A percentile compares a stretch with the other conserved stretches of the same genome.
Evolutionary conservation across 2,888 invertebrate species (phyloP).

Genomic region (Sceliomorpha sp.): DNA sequence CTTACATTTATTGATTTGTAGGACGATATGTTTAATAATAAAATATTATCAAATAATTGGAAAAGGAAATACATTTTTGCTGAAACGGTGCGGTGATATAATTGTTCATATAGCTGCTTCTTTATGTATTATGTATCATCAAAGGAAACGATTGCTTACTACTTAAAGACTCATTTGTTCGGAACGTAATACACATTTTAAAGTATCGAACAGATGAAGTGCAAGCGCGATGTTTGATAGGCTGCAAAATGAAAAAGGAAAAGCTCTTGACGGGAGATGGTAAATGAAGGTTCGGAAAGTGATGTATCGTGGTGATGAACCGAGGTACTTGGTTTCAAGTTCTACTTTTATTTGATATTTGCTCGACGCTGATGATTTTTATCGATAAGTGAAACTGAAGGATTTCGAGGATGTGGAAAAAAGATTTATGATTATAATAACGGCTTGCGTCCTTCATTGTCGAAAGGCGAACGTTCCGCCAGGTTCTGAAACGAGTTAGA

Average conservation of each 20-base stretch:
- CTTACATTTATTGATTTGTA: no score
- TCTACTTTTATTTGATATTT: conserved; percentile 32
- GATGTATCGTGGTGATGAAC: conserved; percentile 27
- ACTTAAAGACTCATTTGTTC: not conserved
- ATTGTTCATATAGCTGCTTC: no score
- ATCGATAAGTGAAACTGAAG: conserved; percentile 32
- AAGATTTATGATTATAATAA: conserved; percentile 31
- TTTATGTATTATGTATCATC: conserved; percentile 7
- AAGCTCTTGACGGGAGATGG: conserved; percentile 15
- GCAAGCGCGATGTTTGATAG: conserved; percentile 8
- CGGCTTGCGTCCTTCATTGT: conserved; percentile 3
- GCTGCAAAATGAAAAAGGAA: conserved; percentile 18
- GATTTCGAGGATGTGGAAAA: conserved; percentile 19
- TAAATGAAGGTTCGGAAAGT: conserved; percentile 23
- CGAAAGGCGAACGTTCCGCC: no score
- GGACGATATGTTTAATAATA: no score
- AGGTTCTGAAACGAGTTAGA: no score
- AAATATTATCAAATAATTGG: no score
- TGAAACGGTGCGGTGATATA: no score
- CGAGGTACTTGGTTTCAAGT: conserved; percentile 9
- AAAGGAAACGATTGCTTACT: not conserved
- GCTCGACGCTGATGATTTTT: conserved; percentile 28
- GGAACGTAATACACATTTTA: not conserved
- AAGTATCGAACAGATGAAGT: not conserved
- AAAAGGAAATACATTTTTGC: no score